A percentile compares a stretch with the other conserved stretches of the same genome.
phyloP scores from a whole-genome alignment of 2,888 invertebrate species.

The Macrosiphum euphorbiae region DNA sequence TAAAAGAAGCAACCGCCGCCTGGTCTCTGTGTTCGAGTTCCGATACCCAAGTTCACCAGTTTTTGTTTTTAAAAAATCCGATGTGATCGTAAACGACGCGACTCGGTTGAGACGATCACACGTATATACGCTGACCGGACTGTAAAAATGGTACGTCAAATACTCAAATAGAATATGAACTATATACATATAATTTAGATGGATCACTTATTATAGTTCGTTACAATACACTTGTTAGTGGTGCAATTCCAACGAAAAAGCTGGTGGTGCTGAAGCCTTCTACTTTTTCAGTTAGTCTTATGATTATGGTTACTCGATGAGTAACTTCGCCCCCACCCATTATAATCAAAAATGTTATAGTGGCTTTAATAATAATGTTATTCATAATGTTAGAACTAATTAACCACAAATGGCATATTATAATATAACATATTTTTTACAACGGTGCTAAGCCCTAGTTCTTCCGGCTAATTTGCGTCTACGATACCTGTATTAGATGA shows the following conservation, averaged over 20 bases:
- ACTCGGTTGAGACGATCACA: background rate
- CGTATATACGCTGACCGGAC: background rate
- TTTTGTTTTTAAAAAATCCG: background rate
- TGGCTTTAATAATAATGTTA: background rate
- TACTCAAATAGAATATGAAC: background rate
- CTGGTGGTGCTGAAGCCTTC: background rate
- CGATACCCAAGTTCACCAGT: background rate
- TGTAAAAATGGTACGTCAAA: slow-evolving; percentile 45
- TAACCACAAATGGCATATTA: background rate
- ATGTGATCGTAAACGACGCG: background rate
- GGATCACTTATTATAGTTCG: background rate
- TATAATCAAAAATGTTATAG: background rate
- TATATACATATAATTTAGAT: background rate
- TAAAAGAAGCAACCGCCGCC: background rate
- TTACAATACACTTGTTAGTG: background rate
- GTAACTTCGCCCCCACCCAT: too few species aligned
- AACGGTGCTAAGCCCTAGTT: background rate
- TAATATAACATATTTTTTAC: background rate
- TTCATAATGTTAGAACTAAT: background rate
- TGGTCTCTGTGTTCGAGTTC: background rate
- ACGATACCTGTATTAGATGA: background rate
- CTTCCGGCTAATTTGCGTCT: background rate
- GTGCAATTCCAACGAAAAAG: background rate
- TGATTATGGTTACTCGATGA: background rate
- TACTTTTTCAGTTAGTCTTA: background rate